phyloP scores from a whole-genome alignment of 2,113 vertebrate genomes.

The Chionis minor region DNA sequence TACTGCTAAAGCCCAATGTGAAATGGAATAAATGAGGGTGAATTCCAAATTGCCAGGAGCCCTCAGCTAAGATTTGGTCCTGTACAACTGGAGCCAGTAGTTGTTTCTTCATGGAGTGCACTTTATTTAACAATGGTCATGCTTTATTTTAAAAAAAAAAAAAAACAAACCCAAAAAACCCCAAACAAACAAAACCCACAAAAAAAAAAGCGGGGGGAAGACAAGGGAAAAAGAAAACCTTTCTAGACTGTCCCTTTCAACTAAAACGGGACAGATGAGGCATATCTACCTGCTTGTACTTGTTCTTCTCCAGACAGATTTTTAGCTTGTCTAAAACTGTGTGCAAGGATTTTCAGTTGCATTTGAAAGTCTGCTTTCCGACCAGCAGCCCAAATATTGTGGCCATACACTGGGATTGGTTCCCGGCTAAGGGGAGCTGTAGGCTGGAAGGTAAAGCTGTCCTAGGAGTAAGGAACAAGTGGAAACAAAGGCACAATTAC shows the following conservation, averaged over 20 bases:
- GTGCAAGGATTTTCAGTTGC: background rate
- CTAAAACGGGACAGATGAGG: background rate
- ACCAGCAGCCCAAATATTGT: background rate
- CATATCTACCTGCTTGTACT: background rate
- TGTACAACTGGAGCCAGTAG: background rate
- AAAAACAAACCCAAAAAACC: no score
- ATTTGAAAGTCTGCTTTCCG: background rate
- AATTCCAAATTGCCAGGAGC: background rate
- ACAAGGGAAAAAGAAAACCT: background rate
- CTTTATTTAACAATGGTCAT: background rate
- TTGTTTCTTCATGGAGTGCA: background rate
- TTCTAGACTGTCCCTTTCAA: background rate
- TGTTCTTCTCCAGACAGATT: background rate
- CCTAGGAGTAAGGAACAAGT: background rate
- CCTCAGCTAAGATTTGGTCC: background rate
- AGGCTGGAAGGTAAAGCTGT: background rate
- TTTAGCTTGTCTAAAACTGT: background rate
- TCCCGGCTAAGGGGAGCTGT: background rate
- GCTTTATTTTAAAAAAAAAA: background rate
- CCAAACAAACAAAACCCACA: no score
- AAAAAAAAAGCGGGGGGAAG: accelerated
- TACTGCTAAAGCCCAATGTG: background rate
- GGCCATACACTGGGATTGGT: no score
- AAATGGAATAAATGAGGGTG: background rate
- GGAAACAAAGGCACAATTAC: background rate